A percentile compares a stretch with the other conserved stretches of the same genome.
These are phyloP conservation scores for Ectropis crepuscularia DNA, from an alignment of 2,888 invertebrate genomes.

Conservation along the genomic window DNA sequence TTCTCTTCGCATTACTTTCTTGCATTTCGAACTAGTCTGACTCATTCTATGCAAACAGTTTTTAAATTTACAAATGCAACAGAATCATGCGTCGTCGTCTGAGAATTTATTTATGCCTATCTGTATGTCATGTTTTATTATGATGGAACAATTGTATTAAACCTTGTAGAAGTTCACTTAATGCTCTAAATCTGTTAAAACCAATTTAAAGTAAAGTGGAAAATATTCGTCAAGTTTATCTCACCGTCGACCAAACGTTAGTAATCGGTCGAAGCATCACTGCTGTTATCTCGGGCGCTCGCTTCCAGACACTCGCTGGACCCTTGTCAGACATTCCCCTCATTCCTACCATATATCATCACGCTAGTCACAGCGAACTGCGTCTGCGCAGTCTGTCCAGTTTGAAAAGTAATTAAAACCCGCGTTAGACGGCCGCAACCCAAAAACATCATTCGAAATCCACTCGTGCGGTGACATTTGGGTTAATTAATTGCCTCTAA, in stretches of 20 bases:
- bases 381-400: constrained; percentile 26
- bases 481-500: constrained; percentile 36
- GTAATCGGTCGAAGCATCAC: no score
- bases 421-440: constrained; percentile 30
- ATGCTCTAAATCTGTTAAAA: no score
- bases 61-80: constrained; percentile 19
- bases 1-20: not conserved
- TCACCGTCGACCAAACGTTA: no score
- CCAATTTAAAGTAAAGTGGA: no score
- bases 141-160: no score
- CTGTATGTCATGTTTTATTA: not conserved
- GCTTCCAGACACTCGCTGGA: no score
- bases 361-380: constrained; percentile 12
- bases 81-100: constrained; percentile 30
- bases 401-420: constrained; percentile 35
- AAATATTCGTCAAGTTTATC: no score
- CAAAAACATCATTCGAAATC: constrained; percentile 36
- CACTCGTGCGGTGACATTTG: constrained; percentile 41
- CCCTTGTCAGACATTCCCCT: no score
- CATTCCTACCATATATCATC: constrained; percentile 1
- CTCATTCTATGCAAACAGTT: constrained; percentile 1
- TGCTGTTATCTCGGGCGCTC: no score
- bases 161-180: no score
- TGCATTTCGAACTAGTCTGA: not conserved
- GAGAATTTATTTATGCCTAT: constrained; percentile 21